Evolutionary conservation across 2,113 vertebrate genomes (phyloP), one percentile per base, ranked within the genome.

Genomic region (Coracopsis vasa): DNA sequence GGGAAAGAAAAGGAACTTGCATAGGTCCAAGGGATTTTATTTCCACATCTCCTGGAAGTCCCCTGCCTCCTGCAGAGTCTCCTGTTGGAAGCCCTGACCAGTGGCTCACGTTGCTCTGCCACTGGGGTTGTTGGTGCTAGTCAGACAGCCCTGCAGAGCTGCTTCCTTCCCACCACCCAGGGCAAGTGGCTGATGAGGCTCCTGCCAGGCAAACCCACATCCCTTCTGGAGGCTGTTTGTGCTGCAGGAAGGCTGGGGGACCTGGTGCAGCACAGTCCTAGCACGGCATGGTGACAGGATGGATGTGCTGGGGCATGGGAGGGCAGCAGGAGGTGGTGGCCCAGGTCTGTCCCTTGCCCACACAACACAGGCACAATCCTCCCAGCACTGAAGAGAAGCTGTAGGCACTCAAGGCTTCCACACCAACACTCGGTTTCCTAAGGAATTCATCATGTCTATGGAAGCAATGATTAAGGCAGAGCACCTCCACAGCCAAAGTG

Each of bases 271-370:
- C 23, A 18, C 16, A n/a, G 25, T 23, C 48, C 20, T 16, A 45
- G 19, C 17, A 3, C 3, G 23, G 20, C 0, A 0, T 20, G 39
- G 16, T 47, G 18, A 54, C 29, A 75, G 10, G 16, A 18, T 16
- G 16, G 56, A 9, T 54, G 42, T 71, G n/a, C 69, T 41, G 58
- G 7, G 60, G 60, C 0, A 4, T 50, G 33, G 69, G 19, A 56
- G 21, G 29, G 28, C 7, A 74, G n/a, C 3, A 5, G 29, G 41
- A 69, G 11, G 27, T 47, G 51, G 28, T 20, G 58, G 21, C 48
- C 41, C 51, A 72, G 35, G 19, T 20, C 39, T 71, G 33, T 80
- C 20, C 35, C 24, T 58, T 66, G 35, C 35, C 28, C 2, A 27
- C 37, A 45, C 60, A 74, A 7, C 45, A n/a, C 29, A 48, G 31